Conservation (phyloP, 2,888 invertebrate species). For the Halictus ligatus region DNA sequence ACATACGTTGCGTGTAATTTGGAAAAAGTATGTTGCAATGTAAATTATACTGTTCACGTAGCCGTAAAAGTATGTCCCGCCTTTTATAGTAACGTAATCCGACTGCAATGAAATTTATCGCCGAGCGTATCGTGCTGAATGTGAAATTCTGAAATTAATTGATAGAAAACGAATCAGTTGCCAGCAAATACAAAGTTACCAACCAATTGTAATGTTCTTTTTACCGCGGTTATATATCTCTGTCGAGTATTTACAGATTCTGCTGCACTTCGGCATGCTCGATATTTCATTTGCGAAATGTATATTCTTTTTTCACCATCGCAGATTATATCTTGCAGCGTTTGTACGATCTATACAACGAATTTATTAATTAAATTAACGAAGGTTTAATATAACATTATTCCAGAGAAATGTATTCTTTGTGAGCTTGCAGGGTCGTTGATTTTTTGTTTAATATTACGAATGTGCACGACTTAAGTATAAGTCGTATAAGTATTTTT, state of each 20-base stretch:
- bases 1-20: not conserved
- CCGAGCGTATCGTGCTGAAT: slow-evolving; percentile 25
- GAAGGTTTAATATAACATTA: not conserved
- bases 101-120: slow-evolving; percentile 35
- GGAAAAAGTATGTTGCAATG: not conserved
- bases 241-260: slow-evolving; percentile 24
- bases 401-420: not conserved
- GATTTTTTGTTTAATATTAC: not conserved
- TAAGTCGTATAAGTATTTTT: too few relatives aligned
- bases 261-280: slow-evolving; percentile 4
- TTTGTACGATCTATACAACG: not conserved
- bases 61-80: not conserved
- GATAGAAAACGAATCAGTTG: slow-evolving; percentile 51
- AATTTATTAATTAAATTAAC: not conserved
- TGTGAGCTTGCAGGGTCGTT: not conserved
- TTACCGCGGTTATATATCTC: slow-evolving; percentile 44
- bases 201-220: slow-evolving; percentile 45
- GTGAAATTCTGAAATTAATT: slow-evolving; percentile 47
- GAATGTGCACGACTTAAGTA: not conserved
- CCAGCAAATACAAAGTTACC: slow-evolving; percentile 34
- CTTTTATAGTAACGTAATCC: not conserved
- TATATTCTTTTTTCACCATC: slow-evolving; percentile 12
- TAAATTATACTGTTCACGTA: not conserved
- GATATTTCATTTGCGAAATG: slow-evolving; percentile 45
- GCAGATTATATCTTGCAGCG: not conserved